Base-by-base conservation (phyloP, 1,140 invertebrate genomes). In the Pectinophora gossypiella region DNA sequence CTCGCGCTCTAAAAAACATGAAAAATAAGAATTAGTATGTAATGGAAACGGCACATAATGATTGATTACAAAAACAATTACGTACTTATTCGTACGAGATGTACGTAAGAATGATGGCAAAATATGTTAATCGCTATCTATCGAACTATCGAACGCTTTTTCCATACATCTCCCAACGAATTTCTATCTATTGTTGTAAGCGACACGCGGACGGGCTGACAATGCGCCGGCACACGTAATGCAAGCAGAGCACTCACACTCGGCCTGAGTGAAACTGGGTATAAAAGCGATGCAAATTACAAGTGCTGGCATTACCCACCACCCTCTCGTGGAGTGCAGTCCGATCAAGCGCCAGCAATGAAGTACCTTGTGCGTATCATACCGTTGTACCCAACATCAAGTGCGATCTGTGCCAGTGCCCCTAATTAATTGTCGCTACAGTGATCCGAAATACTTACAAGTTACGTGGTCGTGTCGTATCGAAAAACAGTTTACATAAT, bases 261-360 rank as follows among this genome's bases (percentile, higher is more conserved):
- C 61, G 27, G 62, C 49, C 43, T 68, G 60, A 78, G 81, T 71
- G 81, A 86, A 86, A 86, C 70, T 56, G 69, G 66, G 71, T 86
- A 86, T 86, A 86, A 72, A 86, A 83, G 72, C 81, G 76, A 83
- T 86, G 83, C 73, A 85, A 84, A 83, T 86, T 71, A 62, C 70
- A 70, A 72, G 59, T 68, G 67, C 70, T 60, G 51, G 73, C 83
- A 86, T 81, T 79, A 83, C 66, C 70, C 53, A 73, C 75, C 61
- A 82, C 72, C 71, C 75, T 80, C 66, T 61, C 69, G 68, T 60
- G 58, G 63, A 74, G 66, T 58, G 61, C 58, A 67, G 46, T 56
- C 51, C 51, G 48, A 53, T 48, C 49, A 63, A 54, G 51, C 54
- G 40, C 68, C 58, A 51, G 48, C 67, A 67, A 85, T 86, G 83